These are phyloP conservation scores for Mythimna loreyi DNA, from an alignment of 2,888 invertebrate species.

Conservation along the genomic window DNA sequence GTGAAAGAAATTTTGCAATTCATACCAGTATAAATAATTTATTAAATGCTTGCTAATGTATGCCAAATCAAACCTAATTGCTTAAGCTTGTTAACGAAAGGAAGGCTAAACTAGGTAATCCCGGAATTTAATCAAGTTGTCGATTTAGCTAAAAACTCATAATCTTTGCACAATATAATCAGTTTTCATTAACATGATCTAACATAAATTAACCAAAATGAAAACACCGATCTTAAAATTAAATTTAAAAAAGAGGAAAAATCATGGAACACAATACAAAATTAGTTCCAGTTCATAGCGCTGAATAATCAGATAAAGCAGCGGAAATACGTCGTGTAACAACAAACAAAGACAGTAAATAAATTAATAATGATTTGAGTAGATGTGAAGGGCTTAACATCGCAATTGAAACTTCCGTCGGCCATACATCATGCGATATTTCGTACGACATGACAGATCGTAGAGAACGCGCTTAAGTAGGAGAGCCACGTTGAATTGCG, in stretches of 20 bases:
- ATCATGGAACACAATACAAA: not conserved
- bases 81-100: conserved; percentile 2
- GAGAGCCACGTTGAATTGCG: conserved; percentile 42
- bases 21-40: conserved; percentile 31
- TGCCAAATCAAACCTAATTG: conserved; percentile 13
- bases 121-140: conserved; percentile 18
- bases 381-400: conserved; percentile 73
- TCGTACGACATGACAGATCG: conserved; percentile 50
- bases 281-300: conserved; percentile 42
- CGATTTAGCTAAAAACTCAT: conserved; percentile 1
- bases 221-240: not conserved
- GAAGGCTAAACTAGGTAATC: conserved; percentile 12
- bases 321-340: conserved; percentile 65
- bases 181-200: conserved; percentile 7
- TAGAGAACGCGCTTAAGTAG: conserved; percentile 44
- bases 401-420: conserved; percentile 83
- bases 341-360: conserved; percentile 70
- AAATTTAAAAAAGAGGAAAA: not conserved
- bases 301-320: conserved; percentile 55
- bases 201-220: not conserved
- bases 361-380: conserved; percentile 73
- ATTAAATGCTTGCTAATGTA: conserved; percentile 40
- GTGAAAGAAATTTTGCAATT: conserved; percentile 54
- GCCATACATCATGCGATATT: conserved; percentile 63
- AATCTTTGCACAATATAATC: conserved; percentile 4